Conservation (phyloP, 2,888 invertebrate genomes). For the Campopleginae sp. region DNA sequence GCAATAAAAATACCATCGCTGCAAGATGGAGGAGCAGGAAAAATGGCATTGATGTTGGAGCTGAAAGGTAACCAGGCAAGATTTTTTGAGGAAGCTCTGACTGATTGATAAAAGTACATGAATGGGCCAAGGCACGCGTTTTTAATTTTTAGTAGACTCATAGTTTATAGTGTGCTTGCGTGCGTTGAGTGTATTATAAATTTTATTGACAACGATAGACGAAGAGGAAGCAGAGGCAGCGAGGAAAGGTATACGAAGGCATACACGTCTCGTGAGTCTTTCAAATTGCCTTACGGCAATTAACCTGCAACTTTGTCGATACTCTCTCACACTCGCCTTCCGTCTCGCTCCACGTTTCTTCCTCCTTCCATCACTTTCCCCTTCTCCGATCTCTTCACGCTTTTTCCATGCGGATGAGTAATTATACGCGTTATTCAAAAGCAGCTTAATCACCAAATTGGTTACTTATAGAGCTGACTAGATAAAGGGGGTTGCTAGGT, state of each 20-base stretch:
- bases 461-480: not conserved
- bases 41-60: slow-evolving; percentile 14
- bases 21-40: slow-evolving; percentile 12
- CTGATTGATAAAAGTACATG: slow-evolving; percentile 60
- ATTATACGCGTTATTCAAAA: slow-evolving; percentile 59
- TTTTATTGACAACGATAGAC: slow-evolving; percentile 30
- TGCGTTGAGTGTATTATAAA: not conserved
- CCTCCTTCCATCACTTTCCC: not conserved
- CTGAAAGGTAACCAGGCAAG: slow-evolving; percentile 34
- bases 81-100: slow-evolving; percentile 4
- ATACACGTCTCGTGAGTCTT: slow-evolving; percentile 36
- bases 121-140: slow-evolving; percentile 9
- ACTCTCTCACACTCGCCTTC: not conserved
- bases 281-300: slow-evolving; percentile 61
- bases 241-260: slow-evolving; percentile 31
- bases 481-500: slow-evolving; percentile 26
- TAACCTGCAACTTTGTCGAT: slow-evolving; percentile 60
- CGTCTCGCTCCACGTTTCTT: not conserved
- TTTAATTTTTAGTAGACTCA: not conserved
- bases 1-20: slow-evolving; percentile 30
- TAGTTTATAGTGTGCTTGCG: slow-evolving; percentile 36
- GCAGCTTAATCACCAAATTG: slow-evolving; percentile 51
- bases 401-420: slow-evolving; percentile 58
- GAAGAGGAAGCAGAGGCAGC: not conserved
- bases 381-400: slow-evolving; percentile 11